Base-by-base conservation (phyloP, 2,113 vertebrate genomes). In the Planiliza haematocheilus region DNA sequence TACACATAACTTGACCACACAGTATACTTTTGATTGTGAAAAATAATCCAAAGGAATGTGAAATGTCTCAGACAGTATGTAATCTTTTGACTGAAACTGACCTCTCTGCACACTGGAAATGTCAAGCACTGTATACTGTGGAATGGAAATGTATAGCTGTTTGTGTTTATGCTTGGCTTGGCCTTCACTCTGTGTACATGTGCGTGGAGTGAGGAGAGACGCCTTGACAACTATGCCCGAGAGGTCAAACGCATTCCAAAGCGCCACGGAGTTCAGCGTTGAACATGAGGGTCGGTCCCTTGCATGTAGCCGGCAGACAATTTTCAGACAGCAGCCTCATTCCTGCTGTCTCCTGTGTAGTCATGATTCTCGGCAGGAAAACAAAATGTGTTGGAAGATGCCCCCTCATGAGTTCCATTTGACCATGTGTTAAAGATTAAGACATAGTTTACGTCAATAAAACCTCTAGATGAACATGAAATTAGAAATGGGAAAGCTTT, bases 161-260 rank as follows among this genome's bases (percentile, higher is more conserved):
- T 70, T 64, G 21, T 71, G 64, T 81, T 59, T 65, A 43, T 68
- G 52, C 41, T 76, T 37, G n/a, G 53, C 38, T 61, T 62, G 37
- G 24, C 51, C 21, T 63, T 57, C 8, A n/a, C n/a, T 63, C 12
- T 49, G 12, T 66, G 17, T 45, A 11, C 65, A 16, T 52, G n/a
- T 39, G 43, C 60, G 63, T 51, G 65, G 64, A 21, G 12, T 74
- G 63, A 71, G 79, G 45, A 74, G 59, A 20, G 41, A 60, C 61
- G 53, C 74, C 70, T 73, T 76, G 46, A 75, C 59, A 45, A 68
- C 50, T 49, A 39, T 45, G 43, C 51, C 69, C n/a, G n/a, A 73
- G 77, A 84, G 81, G 84, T 88, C 76, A 72, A 68, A 83, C 75
- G 20, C 89, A 91, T 91, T 91, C 86, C 87, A 81, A 58, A 85